phyloP scores from a whole-genome alignment of 23 tunicate genomes.

The Halocynthia roretzi region DNA sequence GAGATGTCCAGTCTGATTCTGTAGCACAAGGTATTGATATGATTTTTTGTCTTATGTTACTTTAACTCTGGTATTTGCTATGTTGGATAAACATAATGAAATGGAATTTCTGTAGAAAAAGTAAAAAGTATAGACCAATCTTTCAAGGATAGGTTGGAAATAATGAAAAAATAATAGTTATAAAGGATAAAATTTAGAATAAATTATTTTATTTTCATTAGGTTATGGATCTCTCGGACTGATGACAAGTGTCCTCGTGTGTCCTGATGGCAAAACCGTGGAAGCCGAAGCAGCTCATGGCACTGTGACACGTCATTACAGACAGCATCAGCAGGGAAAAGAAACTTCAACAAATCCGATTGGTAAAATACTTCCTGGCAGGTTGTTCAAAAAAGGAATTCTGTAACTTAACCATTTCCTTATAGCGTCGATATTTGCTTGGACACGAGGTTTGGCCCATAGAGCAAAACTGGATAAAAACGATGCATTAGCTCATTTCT shows the following conservation, averaged over 20 bases:
- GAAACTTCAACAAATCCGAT: constrained; percentile 97
- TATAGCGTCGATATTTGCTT: constrained; percentile 86
- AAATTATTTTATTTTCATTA: neutral
- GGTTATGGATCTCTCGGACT: constrained; percentile 93
- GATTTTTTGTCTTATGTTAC: no score
- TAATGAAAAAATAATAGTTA: neutral
- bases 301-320: constrained; percentile 88
- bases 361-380: constrained; percentile 17
- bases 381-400: neutral
- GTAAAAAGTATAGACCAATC: no score
- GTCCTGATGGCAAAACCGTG: constrained; percentile 85
- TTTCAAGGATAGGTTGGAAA: neutral
- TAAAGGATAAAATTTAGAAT: no score
- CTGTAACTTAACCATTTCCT: neutral
- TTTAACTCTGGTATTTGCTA: no score
- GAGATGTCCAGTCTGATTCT: constrained; percentile 93
- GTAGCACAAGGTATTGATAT: constrained; percentile 74
- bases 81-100: neutral
- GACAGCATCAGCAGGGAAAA: constrained; percentile 84
- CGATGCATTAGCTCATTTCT: constrained; percentile 36
- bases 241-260: constrained; percentile 86
- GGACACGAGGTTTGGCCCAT: constrained; percentile 86
- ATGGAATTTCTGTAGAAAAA: neutral
- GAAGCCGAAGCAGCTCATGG: constrained; percentile 98
- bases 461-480: constrained; percentile 81